These are phyloP conservation scores for Phenganax subtilis DNA, from an alignment of 92 coral and sea anemone species.

Conservation along the genomic window DNA sequence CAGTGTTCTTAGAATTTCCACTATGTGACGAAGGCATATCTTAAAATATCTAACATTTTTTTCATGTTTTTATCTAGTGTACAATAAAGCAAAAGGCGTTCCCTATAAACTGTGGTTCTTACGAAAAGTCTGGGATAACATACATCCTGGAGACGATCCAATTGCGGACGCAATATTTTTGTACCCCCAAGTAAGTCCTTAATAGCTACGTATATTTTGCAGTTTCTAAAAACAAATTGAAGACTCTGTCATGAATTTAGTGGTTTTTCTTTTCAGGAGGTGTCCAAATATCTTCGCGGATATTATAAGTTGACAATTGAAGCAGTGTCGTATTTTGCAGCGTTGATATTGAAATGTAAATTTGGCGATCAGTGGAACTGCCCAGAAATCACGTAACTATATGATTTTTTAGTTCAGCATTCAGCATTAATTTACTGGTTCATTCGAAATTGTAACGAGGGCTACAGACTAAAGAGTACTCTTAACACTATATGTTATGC, in stretches of 20 bases:
- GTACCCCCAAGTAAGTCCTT: slow-evolving; percentile 29
- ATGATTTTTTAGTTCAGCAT: not conserved
- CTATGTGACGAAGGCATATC: not conserved
- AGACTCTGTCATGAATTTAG: not conserved
- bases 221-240: not conserved
- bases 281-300: slow-evolving; percentile 33
- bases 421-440: not conserved
- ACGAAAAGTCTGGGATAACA: slow-evolving; percentile 15
- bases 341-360: slow-evolving; percentile 21
- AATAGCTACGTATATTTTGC: not conserved
- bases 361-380: slow-evolving; percentile 21
- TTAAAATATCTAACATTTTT: not conserved
- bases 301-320: slow-evolving; percentile 31
- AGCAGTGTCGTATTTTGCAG: slow-evolving; percentile 33
- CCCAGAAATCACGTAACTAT: slow-evolving; percentile 37
- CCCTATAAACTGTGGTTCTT: slow-evolving; percentile 27
- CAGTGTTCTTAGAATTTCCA: not conserved
- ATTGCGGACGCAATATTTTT: slow-evolving; percentile 33
- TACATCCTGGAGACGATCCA: slow-evolving; percentile 22
- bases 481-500: too few species aligned
- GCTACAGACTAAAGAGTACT: too few species aligned
- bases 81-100: slow-evolving; percentile 37
- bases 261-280: slow-evolving; percentile 8
- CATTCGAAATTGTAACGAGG: too few species aligned
- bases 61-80: not conserved